Base-by-base conservation (phyloP, 2,888 invertebrate species). In the Metopia argyrocephala region DNA sequence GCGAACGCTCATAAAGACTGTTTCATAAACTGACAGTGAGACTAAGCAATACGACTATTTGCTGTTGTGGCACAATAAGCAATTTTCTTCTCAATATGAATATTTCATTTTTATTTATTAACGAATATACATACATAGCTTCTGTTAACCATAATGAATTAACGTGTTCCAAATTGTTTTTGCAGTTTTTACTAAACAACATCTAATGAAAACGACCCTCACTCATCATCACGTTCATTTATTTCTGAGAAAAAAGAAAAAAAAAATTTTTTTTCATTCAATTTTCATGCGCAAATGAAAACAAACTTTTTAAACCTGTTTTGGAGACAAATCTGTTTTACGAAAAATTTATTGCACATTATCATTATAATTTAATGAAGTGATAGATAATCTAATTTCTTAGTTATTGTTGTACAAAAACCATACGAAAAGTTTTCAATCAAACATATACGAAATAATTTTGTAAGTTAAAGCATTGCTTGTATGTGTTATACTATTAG, bases 21-120 rank as follows among this genome's bases (percentile, higher is more conserved):
- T 38, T n/a, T n/a, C n/a, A n/a, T 9, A 3, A 38, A 38, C 12
- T 38, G 38, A 38, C 38, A 38, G 38, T 38, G 18, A 31, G 20
- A 57, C 57, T 28, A 57, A 27, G 28, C n/a, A 18, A 28, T 20
- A 57, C n/a, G n/a, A n/a, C n/a, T n/a, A 57, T 57, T 57, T 18
- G 28, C 27, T 27, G n/a, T n/a, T n/a, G 15, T 38, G 38, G 15
- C 12, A 38, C 28, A 50, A 64, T 25, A 46, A 27, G 64, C 38
- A 38, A 9, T 12, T 18, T n/a, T n/a, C 18, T 57, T 18, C 20
- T 9, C 64, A 25, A 21, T 23, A 61, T 64, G 20, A 64, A 50
- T 64, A 64, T 64, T 28, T 20, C 48, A 64, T 28, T 3, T 50
- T 27, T 28, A 45, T 50, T 64, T 50, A n/a, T 28, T 45, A 21